These are phyloP conservation scores for Corythornis cristatus DNA, from an alignment of 2,113 vertebrate species.

Conservation along the genomic window DNA sequence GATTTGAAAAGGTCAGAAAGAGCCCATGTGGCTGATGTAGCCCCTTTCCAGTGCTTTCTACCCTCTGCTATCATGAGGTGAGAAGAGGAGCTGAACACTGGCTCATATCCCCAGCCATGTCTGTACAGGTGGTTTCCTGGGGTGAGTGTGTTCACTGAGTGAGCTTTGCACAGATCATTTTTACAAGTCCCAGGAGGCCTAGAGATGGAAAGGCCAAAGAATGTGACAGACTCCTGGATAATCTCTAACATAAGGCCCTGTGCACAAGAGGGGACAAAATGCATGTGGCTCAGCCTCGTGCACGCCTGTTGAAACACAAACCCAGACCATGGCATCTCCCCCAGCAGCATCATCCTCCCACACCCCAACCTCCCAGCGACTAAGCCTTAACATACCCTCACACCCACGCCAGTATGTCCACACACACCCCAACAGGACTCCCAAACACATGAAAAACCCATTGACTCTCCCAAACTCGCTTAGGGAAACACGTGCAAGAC, in stretches of 20 bases:
- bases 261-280: not conserved
- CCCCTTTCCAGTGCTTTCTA: constrained; percentile 47
- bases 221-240: not conserved
- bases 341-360: rapidly evolving
- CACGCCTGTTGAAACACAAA: not conserved
- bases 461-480: not conserved
- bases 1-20: constrained; percentile 66
- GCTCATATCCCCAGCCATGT: rapidly evolving
- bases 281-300: rapidly evolving
- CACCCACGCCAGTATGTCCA: rapidly evolving
- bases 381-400: not conserved
- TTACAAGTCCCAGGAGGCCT: not conserved
- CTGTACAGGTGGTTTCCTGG: not conserved
- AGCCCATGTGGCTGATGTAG: constrained; percentile 17
- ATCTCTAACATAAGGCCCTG: not conserved
- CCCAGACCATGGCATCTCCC: not conserved
- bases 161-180: not conserved
- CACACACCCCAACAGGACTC: rapidly evolving
- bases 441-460: not conserved
- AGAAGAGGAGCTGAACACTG: not conserved
- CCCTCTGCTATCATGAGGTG: not conserved
- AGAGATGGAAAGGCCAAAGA: not conserved
- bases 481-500: rapidly evolving
- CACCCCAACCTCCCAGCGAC: rapidly evolving
- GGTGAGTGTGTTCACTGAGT: not conserved